These are phyloP conservation scores for Nomada fucata DNA, from an alignment of 2,888 invertebrate genomes.

Conservation along the genomic window DNA sequence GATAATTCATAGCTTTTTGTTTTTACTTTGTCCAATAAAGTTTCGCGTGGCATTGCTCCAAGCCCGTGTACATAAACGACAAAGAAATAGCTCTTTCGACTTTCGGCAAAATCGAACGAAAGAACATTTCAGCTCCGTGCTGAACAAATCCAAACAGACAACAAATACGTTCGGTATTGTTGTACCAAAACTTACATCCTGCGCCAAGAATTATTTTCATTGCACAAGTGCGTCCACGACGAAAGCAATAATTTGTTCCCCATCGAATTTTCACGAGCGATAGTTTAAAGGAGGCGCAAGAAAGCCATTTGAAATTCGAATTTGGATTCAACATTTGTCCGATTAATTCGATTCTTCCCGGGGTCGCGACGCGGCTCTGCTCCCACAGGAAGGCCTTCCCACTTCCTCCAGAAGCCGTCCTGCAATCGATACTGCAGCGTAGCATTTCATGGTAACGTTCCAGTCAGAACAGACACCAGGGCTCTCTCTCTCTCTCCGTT, in stretches of 20 bases:
- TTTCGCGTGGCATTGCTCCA: too few relatives aligned
- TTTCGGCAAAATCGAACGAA: too few relatives aligned
- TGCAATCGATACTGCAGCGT: slow-evolving; percentile 44
- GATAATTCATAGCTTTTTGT: too few relatives aligned
- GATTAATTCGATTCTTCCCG: slow-evolving; percentile 19
- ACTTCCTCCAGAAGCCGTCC: slow-evolving; percentile 20
- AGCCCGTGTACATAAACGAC: too few relatives aligned
- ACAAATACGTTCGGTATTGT: too few relatives aligned
- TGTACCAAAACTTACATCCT: too few relatives aligned
- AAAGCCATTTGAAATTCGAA: not conserved
- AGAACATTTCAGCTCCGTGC: too few relatives aligned
- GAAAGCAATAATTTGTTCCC: not conserved
- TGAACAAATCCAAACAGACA: too few relatives aligned
- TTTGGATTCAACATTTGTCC: not conserved
- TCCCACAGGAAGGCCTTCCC: slow-evolving; percentile 11
- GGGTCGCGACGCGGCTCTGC: slow-evolving; percentile 3
- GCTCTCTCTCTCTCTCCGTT: not conserved
- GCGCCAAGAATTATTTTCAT: too few relatives aligned
- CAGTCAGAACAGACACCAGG: slow-evolving; percentile 18
- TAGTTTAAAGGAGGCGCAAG: not conserved
- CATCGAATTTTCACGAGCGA: not conserved
- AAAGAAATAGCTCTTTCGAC: too few relatives aligned
- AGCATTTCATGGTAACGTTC: slow-evolving; percentile 44
- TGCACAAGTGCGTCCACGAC: too few relatives aligned
- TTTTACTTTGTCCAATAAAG: too few relatives aligned